phyloP scores from a whole-genome alignment of 1,140 invertebrate species.

The Thrips palmi region DNA sequence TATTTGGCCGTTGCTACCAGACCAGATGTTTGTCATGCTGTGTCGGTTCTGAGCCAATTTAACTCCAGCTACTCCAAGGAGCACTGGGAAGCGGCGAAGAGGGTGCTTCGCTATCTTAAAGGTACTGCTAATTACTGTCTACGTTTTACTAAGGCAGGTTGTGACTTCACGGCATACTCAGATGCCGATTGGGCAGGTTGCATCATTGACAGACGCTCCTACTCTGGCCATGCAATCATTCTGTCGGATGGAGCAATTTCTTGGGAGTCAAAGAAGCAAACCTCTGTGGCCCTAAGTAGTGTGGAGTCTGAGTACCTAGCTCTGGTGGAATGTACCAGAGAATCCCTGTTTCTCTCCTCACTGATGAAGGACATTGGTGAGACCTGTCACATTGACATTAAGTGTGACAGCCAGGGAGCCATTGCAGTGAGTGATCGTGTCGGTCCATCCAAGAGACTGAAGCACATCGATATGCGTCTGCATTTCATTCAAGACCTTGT shows the following conservation, averaged over 20 bases:
- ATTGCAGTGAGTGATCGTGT: constrained; percentile 16
- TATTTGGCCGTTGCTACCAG: constrained; percentile 17
- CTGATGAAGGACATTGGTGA: no score
- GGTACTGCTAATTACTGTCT: constrained; percentile 19
- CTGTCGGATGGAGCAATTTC: constrained; percentile 14
- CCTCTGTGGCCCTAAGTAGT: constrained; percentile 16
- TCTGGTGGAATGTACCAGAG: constrained; percentile 16
- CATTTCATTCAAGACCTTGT: constrained; percentile 18
- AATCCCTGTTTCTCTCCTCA: constrained; percentile 12
- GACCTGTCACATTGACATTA: no score
- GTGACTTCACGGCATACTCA: constrained; percentile 16
- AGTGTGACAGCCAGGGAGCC: constrained; percentile 18
- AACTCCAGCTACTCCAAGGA: constrained; percentile 14
- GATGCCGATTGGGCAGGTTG: constrained; percentile 22
- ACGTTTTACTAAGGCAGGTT: constrained; percentile 13
- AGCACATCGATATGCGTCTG: constrained; percentile 21
- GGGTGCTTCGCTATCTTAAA: constrained; percentile 23
- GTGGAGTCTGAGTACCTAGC: constrained; percentile 19
- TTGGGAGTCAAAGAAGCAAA: constrained; percentile 17
- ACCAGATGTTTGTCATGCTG: no score
- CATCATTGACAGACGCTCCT: constrained; percentile 18
- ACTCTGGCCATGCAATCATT: constrained; percentile 16
- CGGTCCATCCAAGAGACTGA: constrained; percentile 16
- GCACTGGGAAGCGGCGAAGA: constrained; percentile 21
- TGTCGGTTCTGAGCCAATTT: constrained; percentile 20